These are phyloP conservation scores for Nomada ferruginata DNA, from an alignment of 2,888 invertebrate genomes.

Conservation along the genomic window DNA sequence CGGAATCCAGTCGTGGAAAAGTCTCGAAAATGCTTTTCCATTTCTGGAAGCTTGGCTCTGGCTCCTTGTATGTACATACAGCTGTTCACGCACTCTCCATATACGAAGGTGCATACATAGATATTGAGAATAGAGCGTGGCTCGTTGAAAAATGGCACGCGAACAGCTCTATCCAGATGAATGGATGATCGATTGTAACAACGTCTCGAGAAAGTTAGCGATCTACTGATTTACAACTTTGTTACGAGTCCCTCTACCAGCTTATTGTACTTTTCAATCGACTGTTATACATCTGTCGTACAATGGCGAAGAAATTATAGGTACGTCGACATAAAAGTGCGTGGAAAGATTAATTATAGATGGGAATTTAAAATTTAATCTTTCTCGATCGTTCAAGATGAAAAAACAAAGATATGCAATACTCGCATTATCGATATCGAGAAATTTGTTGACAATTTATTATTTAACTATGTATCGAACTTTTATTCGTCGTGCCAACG, in stretches of 20 bases:
- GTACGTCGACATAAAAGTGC: not conserved
- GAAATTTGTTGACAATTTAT: too few species aligned
- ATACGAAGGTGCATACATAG: not conserved
- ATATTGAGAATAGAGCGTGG: constrained; percentile 37
- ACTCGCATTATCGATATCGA: too few species aligned
- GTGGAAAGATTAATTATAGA: not conserved
- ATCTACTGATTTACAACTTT: constrained; percentile 50
- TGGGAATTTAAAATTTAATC: too few species aligned
- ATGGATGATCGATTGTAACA: constrained; percentile 61
- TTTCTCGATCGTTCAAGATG: too few species aligned
- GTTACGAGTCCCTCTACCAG: constrained; percentile 23
- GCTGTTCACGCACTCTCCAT: constrained; percentile 60
- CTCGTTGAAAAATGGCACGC: constrained; percentile 48
- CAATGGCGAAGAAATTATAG: not conserved
- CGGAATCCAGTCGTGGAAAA: constrained; percentile 18
- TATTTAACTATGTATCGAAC: too few species aligned
- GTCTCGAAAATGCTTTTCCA: constrained; percentile 21
- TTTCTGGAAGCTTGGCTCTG: constrained; percentile 2
- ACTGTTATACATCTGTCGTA: not conserved
- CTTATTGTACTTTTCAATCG: constrained; percentile 22
- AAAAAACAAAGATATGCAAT: too few species aligned
- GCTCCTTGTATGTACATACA: constrained; percentile 8
- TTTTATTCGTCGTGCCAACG: too few species aligned
- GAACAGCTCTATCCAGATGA: constrained; percentile 40
- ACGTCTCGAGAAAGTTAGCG: constrained; percentile 58